Conservation (phyloP, 2,888 invertebrate genomes). For the Xanthorhoe designata region DNA sequence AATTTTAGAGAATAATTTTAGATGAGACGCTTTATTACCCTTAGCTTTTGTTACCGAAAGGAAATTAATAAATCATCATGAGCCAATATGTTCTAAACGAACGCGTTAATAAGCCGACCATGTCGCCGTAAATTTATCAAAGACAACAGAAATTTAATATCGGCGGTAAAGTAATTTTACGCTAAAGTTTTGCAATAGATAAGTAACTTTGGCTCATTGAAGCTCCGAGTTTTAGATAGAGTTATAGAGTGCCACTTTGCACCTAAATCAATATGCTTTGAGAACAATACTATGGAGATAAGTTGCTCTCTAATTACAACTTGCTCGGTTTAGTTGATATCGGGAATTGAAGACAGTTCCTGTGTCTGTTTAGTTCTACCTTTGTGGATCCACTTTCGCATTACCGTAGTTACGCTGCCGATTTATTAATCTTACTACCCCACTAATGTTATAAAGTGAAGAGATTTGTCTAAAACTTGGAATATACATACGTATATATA, state of each 20-base stretch:
- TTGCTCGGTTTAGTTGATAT: slow-evolving; percentile 45
- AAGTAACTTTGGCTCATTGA: slow-evolving; percentile 69
- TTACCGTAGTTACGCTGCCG: background rate
- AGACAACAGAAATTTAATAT: slow-evolving; percentile 83
- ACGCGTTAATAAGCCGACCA: slow-evolving; percentile 65
- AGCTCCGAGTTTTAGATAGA: slow-evolving; percentile 62
- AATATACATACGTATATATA: no score
- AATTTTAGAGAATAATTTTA: slow-evolving; percentile 12
- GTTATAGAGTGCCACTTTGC: slow-evolving; percentile 69
- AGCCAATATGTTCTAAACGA: slow-evolving; percentile 60
- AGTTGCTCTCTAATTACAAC: slow-evolving; percentile 51
- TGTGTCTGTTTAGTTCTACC: slow-evolving; percentile 5
- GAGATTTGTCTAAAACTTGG: no score
- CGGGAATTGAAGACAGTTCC: slow-evolving; percentile 30
- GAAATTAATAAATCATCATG: slow-evolving; percentile 43
- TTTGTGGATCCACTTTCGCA: slow-evolving; percentile 13
- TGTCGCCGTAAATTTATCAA: slow-evolving; percentile 69
- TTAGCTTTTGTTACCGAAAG: slow-evolving; percentile 34
- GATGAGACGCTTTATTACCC: slow-evolving; percentile 21
- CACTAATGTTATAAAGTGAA: no score
- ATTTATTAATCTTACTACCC: background rate
- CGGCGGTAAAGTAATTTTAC: slow-evolving; percentile 76
- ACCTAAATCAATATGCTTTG: slow-evolving; percentile 71
- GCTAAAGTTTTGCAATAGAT: slow-evolving; percentile 79
- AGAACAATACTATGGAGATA: slow-evolving; percentile 59